Conservation (phyloP, 2,797 vertebrate genomes). For the Erethizon dorsatum region DNA sequence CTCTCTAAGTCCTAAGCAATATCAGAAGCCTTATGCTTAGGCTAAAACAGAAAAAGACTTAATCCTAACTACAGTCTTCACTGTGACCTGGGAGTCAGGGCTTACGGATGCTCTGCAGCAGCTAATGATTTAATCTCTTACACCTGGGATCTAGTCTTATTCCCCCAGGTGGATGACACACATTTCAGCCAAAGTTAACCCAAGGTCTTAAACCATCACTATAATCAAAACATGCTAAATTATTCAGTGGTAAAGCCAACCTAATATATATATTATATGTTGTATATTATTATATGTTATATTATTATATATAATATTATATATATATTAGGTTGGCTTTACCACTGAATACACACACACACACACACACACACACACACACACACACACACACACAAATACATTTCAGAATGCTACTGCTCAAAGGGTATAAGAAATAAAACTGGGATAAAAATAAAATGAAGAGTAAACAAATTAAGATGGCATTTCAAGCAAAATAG, state of each 20-base stretch:
- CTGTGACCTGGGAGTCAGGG: too few relatives aligned
- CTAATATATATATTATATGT: neutral
- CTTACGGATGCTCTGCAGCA: fast-evolving
- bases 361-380: too few relatives aligned
- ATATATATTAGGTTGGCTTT: too few relatives aligned
- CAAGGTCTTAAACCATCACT: neutral
- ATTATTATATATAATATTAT: too few relatives aligned
- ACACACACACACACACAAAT: too few relatives aligned
- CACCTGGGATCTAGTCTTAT: neutral
- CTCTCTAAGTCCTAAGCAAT: neutral
- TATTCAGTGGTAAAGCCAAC: neutral
- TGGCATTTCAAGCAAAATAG: neutral
- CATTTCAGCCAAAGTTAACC: neutral
- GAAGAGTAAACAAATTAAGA: neutral
- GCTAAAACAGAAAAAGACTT: neutral
- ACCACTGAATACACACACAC: too few relatives aligned
- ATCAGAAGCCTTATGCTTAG: neutral
- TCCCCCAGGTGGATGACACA: neutral
- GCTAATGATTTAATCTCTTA: neutral
- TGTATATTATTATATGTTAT: too few relatives aligned
- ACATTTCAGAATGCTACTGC: neutral
- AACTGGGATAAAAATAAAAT: neutral
- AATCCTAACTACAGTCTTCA: neutral
- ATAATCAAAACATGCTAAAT: neutral
- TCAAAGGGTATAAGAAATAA: neutral